Base-by-base conservation (phyloP, 2,888 invertebrate genomes). In the Unio pictorum region DNA sequence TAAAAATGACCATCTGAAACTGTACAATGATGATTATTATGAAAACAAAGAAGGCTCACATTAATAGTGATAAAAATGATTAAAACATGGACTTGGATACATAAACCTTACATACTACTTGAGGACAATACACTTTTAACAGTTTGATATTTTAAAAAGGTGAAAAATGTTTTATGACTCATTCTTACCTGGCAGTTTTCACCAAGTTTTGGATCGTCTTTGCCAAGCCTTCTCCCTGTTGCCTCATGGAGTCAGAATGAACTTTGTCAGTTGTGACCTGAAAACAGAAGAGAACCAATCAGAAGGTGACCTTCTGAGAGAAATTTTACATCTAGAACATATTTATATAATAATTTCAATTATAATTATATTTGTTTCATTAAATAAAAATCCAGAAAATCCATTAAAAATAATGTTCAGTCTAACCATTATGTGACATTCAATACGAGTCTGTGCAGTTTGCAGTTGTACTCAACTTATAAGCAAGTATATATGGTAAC, bases 131-230 rank as follows among this genome's bases (percentile, higher is more conserved):
- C 26, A 30, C 3, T 11, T 11, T 45, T 45, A 20, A 8, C 20
- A 55, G 20, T 23, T 63, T 63, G 26, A 11, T n/a, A 63, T 45
- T 63, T 45, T 23, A 23, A 57, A 56, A 17, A 18, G 18, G 23
- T 23, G 7, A 55, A 17, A n/a, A n/a, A 54, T 0, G 1, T 20
- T 30, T 58, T 57, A 20, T 55, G 30, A 1, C 28, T 15, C 55
- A 64, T 6, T 54, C 71, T 73, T 77, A 89, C 89, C 89, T 88
- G 60, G 89, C 89, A 28, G 87, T 86, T 65, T 88, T 84, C 1
- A 84, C 85, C 8, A 89, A 80, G 55, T 79, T 81, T 69, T 78
- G 81, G 55, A 89, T 86, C 7, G 88, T 85, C 30, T 78, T 80
- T 26, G 84, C 82, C 56, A 89, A 77, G 6, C 66, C 68, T 28